Conservation (phyloP, 2,797 vertebrate species). For the Phataginus tricuspis region DNA sequence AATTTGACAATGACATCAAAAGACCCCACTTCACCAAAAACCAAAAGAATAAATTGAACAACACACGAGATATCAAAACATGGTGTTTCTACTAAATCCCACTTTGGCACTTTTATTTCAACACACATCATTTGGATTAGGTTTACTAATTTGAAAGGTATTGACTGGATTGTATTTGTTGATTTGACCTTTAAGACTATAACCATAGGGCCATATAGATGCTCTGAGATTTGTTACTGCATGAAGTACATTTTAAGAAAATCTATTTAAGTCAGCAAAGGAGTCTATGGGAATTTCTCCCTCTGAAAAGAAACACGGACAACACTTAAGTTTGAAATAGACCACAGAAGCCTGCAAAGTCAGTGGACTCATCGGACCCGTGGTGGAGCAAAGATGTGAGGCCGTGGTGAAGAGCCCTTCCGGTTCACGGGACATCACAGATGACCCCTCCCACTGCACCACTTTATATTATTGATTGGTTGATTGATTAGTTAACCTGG, state of each 20-base stretch:
- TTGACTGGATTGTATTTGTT: too few species aligned
- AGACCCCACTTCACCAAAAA: neutral
- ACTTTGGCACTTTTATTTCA: neutral
- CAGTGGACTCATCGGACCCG: rapidly evolving
- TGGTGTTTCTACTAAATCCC: neutral
- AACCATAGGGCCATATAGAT: rapidly evolving
- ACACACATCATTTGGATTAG: neutral
- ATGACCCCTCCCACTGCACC: neutral
- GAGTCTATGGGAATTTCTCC: neutral
- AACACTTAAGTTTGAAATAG: neutral
- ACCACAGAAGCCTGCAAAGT: rapidly evolving
- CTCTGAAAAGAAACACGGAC: neutral
- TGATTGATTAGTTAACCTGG: too few species aligned
- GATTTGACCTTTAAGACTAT: neutral
- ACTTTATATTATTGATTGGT: neutral
- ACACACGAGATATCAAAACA: neutral
- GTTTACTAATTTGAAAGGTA: neutral
- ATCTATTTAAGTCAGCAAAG: neutral
- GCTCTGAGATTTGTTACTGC: neutral
- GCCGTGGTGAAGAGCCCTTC: rapidly evolving
- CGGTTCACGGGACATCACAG: rapidly evolving
- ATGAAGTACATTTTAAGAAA: neutral
- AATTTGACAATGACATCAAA: neutral
- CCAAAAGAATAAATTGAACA: neutral
- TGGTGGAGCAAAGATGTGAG: rapidly evolving